Evolutionary conservation across 2,888 invertebrate genomes (phyloP).

Genomic region (Dryadula phaetusa): DNA sequence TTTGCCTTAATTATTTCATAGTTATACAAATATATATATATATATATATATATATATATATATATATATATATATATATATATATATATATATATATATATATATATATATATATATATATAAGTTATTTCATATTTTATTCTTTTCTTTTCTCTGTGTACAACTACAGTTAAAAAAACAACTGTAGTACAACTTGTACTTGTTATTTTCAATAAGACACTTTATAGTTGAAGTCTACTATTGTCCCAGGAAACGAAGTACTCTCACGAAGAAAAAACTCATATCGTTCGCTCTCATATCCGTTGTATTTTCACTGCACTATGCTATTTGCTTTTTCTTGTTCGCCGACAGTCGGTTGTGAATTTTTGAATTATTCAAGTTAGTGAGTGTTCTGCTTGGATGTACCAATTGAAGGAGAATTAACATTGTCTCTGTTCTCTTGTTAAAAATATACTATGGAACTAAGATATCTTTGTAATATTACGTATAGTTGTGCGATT

Average conservation of each 20-base stretch:
- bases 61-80: no score
- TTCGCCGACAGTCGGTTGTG: slow-evolving; percentile 40
- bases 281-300: slow-evolving; percentile 33
- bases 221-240: slow-evolving; percentile 15
- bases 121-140: no score
- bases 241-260: slow-evolving; percentile 33
- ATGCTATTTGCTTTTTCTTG: slow-evolving; percentile 42
- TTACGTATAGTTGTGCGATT: no score
- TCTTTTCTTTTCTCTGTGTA: no score
- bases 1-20: no score
- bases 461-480: neutral
- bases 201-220: slow-evolving; percentile 25
- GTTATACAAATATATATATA: no score
- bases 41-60: no score
- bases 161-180: neutral
- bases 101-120: no score
- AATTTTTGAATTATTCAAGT: slow-evolving; percentile 48
- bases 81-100: no score
- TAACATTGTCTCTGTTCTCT: slow-evolving; percentile 17
- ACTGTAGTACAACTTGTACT: neutral
- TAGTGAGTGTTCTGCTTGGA: slow-evolving; percentile 42
- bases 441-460: neutral
- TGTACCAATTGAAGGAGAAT: slow-evolving; percentile 35
- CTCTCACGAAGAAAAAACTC: slow-evolving; percentile 32
- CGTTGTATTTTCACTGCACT: slow-evolving; percentile 41